These are phyloP conservation scores for Campoletis sonorensis DNA, from an alignment of 1,140 invertebrate species.

Conservation along the genomic window DNA sequence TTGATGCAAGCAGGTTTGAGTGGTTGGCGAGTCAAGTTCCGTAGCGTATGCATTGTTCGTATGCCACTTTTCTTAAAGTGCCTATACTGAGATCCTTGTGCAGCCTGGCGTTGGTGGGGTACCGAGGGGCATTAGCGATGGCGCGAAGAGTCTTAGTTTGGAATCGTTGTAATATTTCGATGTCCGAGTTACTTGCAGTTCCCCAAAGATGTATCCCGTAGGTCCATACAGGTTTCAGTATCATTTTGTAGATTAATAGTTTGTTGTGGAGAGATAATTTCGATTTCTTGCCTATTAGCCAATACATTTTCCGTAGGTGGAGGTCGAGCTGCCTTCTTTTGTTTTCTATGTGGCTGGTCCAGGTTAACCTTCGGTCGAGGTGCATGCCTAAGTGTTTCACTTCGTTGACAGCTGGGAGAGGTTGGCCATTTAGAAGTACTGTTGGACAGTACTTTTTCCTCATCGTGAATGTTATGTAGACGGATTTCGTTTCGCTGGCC, in stretches of 20 bases:
- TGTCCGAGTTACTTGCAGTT: too few species aligned
- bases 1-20: background rate
- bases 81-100: background rate
- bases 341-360: constrained; percentile 20
- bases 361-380: constrained; percentile 45
- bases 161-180: constrained; percentile 50
- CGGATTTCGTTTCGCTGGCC: constrained; percentile 44
- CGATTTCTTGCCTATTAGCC: constrained; percentile 52
- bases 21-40: background rate
- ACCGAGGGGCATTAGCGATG: constrained; percentile 51
- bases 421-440: constrained; percentile 40
- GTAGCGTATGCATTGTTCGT: background rate
- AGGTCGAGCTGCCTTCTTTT: constrained; percentile 54
- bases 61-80: background rate
- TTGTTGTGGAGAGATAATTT: constrained; percentile 56
- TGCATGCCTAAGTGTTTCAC: background rate
- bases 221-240: too few species aligned
- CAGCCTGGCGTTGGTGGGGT: background rate
- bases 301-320: constrained; percentile 57
- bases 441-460: constrained; percentile 25
- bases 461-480: constrained; percentile 47
- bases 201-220: too few species aligned
- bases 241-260: constrained; percentile 58
- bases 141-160: constrained; percentile 55
- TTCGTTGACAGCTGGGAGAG: constrained; percentile 39